These are phyloP conservation scores for Cynoglossus semilaevis DNA, from an alignment of 2,113 vertebrate genomes.

Conservation along the genomic window DNA sequence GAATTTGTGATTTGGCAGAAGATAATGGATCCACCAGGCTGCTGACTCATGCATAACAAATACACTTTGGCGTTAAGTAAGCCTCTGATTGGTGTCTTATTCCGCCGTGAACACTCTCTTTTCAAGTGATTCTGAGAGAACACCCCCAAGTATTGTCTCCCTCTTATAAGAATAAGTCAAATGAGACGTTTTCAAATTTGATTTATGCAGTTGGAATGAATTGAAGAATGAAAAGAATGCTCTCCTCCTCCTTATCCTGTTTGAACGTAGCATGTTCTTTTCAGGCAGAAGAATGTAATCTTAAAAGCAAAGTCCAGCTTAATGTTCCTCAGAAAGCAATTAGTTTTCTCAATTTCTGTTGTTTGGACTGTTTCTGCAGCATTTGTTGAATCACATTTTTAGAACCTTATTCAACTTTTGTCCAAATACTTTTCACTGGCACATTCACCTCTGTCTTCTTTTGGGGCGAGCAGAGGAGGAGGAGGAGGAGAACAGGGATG, in stretches of 20 bases:
- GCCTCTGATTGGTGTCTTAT: conserved; percentile 41
- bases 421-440: conserved; percentile 1
- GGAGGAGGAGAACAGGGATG: background rate
- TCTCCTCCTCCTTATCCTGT: background rate
- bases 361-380: background rate
- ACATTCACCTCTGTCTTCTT: conserved; percentile 32
- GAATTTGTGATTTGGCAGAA: conserved; percentile 34
- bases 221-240: conserved; percentile 13
- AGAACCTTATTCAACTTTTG: conserved; percentile 8
- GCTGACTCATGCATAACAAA: conserved; percentile 16
- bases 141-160: conserved; percentile 39
- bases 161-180: conserved; percentile 24
- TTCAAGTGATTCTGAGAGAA: conserved; percentile 46
- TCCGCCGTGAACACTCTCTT: conserved; percentile 27
- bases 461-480: background rate
- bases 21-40: conserved; percentile 5
- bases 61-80: conserved; percentile 5
- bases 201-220: conserved; percentile 34
- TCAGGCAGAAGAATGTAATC: background rate
- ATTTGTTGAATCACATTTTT: background rate
- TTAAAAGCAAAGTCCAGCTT: background rate
- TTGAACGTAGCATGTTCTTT: background rate
- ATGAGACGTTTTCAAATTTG: conserved; percentile 17
- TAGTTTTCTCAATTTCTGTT: background rate
- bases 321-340: background rate